Evolutionary conservation across 2,113 vertebrate genomes (phyloP).

Genomic region (Dipodomys stephensi): DNA sequence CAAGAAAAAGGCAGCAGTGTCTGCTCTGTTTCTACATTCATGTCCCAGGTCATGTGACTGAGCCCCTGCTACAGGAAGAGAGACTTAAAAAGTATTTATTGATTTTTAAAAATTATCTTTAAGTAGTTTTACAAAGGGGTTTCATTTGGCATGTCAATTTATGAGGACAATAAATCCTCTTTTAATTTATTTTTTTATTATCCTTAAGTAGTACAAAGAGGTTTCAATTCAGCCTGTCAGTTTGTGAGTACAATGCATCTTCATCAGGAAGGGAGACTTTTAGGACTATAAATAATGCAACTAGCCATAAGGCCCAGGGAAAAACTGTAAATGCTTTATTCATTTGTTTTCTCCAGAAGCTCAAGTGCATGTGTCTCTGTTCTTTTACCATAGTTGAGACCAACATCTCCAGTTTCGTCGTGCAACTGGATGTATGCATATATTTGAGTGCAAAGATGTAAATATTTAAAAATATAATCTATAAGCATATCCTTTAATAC

Average conservation of each 20-base stretch:
- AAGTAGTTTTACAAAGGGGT: too few relatives aligned
- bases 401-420: constrained; percentile 50
- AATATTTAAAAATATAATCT: constrained; percentile 73
- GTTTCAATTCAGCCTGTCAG: too few relatives aligned
- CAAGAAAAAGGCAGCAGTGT: background rate
- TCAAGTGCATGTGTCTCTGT: background rate
- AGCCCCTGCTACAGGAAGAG: background rate
- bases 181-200: too few relatives aligned
- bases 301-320: background rate
- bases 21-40: background rate
- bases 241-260: too few relatives aligned
- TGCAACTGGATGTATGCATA: constrained; percentile 44
- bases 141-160: too few relatives aligned
- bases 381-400: constrained; percentile 43
- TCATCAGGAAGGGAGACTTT: background rate
- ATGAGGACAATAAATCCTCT: too few relatives aligned
- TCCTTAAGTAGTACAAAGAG: too few relatives aligned
- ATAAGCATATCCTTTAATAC: background rate
- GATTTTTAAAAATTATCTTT: too few relatives aligned
- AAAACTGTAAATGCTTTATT: too few relatives aligned
- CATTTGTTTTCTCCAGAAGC: background rate
- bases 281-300: constrained; percentile 24
- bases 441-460: constrained; percentile 61
- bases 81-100: too few relatives aligned
- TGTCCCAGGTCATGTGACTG: background rate